Conservation (phyloP, 2,888 invertebrate genomes). For the Diadegma fenestrale region DNA sequence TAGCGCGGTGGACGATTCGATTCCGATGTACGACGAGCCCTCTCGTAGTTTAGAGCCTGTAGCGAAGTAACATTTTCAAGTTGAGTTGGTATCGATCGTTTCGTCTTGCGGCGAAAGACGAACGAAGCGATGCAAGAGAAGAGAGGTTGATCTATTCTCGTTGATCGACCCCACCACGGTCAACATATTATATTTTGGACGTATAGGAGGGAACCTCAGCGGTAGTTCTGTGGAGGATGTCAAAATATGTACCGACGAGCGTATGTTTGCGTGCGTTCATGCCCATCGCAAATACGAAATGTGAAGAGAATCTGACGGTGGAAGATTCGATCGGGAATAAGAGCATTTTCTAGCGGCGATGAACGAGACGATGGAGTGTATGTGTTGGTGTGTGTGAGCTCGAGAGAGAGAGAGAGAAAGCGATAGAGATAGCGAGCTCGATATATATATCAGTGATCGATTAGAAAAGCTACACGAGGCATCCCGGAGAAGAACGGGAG, state of each 20-base stretch:
- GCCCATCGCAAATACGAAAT: neutral
- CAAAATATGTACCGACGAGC: neutral
- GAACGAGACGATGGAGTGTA: neutral
- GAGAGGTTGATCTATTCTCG: constrained; percentile 13
- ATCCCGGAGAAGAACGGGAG: constrained; percentile 38
- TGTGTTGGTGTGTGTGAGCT: too few relatives aligned
- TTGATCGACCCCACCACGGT: constrained; percentile 15
- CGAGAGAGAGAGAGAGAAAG: neutral
- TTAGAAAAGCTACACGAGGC: constrained; percentile 29
- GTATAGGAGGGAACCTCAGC: neutral
- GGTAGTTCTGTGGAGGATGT: neutral
- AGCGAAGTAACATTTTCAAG: neutral
- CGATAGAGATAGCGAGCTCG: neutral
- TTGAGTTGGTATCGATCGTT: neutral
- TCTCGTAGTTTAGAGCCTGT: neutral
- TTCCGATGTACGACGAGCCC: neutral
- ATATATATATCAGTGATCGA: constrained; percentile 21
- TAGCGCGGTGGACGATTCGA: neutral
- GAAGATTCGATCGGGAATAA: constrained; percentile 9
- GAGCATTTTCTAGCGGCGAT: neutral
- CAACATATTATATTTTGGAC: constrained; percentile 4
- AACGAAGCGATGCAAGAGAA: constrained; percentile 17
- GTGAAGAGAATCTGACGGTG: neutral
- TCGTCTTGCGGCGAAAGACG: neutral
- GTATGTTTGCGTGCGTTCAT: neutral